These are phyloP conservation scores for Lysiphlebus fabarum DNA, from an alignment of 1,140 invertebrate genomes.

Conservation along the genomic window DNA sequence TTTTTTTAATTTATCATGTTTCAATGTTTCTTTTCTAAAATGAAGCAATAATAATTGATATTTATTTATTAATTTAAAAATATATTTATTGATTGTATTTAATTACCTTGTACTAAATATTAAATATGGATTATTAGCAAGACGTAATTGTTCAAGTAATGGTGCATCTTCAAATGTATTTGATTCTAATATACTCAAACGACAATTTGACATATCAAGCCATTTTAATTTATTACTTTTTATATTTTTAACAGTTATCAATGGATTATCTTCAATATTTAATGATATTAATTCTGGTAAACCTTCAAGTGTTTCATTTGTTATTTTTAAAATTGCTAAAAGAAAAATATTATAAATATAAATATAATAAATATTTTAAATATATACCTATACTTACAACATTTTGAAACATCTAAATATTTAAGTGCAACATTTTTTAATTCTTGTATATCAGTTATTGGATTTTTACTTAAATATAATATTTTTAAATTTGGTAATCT, in stretches of 20 bases:
- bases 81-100: slow-evolving; percentile 13
- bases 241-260: slow-evolving; percentile 38
- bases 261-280: slow-evolving; percentile 41
- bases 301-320: slow-evolving; percentile 32
- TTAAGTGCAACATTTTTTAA: slow-evolving; percentile 34
- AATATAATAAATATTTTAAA: neutral
- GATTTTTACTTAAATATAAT: slow-evolving; percentile 41
- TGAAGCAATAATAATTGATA: too few relatives aligned
- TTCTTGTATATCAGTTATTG: slow-evolving; percentile 33
- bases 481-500: slow-evolving; percentile 35
- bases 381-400: slow-evolving; percentile 33
- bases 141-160: slow-evolving; percentile 38
- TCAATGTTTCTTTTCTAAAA: slow-evolving; percentile 53
- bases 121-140: slow-evolving; percentile 42
- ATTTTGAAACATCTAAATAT: slow-evolving; percentile 38
- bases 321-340: slow-evolving; percentile 35
- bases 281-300: slow-evolving; percentile 37
- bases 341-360: slow-evolving; percentile 3
- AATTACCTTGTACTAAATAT: slow-evolving; percentile 44
- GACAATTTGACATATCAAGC: slow-evolving; percentile 46
- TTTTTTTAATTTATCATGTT: slow-evolving; percentile 48
- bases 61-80: too few relatives aligned
- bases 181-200: slow-evolving; percentile 38
- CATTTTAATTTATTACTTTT: slow-evolving; percentile 36
- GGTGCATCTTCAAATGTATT: slow-evolving; percentile 40